A percentile compares a stretch with the other conserved stretches of the same genome.
Evolutionary conservation across 2,888 invertebrate genomes (phyloP).

Genomic region (Abrostola triplasia): DNA sequence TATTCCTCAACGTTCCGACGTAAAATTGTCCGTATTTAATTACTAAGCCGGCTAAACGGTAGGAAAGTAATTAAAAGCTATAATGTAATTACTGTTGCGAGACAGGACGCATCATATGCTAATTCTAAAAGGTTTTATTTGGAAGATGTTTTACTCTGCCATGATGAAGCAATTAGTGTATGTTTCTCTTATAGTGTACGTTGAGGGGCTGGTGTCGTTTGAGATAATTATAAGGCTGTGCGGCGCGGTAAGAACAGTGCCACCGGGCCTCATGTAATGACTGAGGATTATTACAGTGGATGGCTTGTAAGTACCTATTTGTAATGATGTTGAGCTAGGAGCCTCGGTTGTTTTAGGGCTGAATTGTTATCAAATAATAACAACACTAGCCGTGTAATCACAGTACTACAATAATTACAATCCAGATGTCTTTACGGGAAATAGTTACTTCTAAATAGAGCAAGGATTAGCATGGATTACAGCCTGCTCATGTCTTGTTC

Average conservation of each 20-base stretch:
- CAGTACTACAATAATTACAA: no score
- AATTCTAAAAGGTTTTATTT: constrained; percentile 51
- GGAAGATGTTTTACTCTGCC: constrained; percentile 44
- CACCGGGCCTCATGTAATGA: background rate
- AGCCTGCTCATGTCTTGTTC: no score
- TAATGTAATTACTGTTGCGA: constrained; percentile 43
- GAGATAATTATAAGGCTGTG: constrained; percentile 27
- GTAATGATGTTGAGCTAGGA: background rate
- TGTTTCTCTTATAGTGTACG: constrained; percentile 27
- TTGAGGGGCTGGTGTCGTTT: constrained; percentile 17
- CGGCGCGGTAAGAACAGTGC: constrained; percentile 5
- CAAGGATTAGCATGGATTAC: no score
- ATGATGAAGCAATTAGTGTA: constrained; percentile 45
- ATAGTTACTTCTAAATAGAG: no score
- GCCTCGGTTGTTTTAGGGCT: background rate
- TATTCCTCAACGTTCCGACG: constrained; percentile 28
- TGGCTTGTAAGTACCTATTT: background rate
- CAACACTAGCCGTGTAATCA: no score
- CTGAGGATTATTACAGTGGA: constrained; percentile 1
- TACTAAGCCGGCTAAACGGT: constrained; percentile 43
- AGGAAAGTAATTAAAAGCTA: constrained; percentile 47
- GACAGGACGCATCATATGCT: constrained; percentile 44
- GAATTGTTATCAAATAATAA: no score
- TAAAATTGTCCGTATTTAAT: constrained; percentile 47
- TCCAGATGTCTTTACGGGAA: no score